Evolutionary conservation across 2,888 invertebrate genomes (phyloP).

Genomic region (Pherbina coryleti): DNA sequence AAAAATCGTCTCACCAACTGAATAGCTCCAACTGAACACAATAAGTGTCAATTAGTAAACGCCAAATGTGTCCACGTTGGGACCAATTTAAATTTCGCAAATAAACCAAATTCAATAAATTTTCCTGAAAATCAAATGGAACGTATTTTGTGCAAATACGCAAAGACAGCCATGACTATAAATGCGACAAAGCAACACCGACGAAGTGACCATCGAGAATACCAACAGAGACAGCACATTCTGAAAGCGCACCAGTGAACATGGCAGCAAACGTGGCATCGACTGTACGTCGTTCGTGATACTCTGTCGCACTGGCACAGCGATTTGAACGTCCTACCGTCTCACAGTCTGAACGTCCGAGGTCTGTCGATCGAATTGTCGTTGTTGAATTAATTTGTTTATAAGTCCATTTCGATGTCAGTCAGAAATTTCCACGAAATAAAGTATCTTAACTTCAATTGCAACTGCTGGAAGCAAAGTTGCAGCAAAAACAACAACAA

Average conservation of each 20-base stretch:
- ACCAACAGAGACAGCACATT: constrained; percentile 1
- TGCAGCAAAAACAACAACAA: neutral
- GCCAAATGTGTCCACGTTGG: constrained; percentile 13
- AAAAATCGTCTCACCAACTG: neutral
- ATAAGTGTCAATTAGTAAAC: constrained; percentile 31
- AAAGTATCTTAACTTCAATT: constrained; percentile 48
- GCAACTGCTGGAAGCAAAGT: constrained; percentile 51
- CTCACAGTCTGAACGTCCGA: constrained; percentile 27
- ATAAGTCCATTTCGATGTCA: constrained; percentile 54
- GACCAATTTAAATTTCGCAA: constrained; percentile 3
- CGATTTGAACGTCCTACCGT: constrained; percentile 1
- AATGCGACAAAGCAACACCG: constrained; percentile 6
- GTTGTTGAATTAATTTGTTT: constrained; percentile 54
- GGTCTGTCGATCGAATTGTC: constrained; percentile 43
- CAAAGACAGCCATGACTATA: neutral
- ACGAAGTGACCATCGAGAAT: constrained; percentile 1
- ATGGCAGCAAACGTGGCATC: constrained; percentile 1
- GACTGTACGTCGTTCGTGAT: neutral
- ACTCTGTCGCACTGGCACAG: neutral
- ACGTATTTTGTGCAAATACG: neutral
- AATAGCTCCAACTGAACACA: neutral
- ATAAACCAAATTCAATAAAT: constrained; percentile 13
- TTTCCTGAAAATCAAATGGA: constrained; percentile 19
- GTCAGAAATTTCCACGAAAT: constrained; percentile 54
- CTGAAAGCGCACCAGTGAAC: neutral